Percentiles rank a stretch among this genome's conserved stretches.
Conservation (phyloP, 2,888 invertebrate species). For the Acleris cristana region DNA sequence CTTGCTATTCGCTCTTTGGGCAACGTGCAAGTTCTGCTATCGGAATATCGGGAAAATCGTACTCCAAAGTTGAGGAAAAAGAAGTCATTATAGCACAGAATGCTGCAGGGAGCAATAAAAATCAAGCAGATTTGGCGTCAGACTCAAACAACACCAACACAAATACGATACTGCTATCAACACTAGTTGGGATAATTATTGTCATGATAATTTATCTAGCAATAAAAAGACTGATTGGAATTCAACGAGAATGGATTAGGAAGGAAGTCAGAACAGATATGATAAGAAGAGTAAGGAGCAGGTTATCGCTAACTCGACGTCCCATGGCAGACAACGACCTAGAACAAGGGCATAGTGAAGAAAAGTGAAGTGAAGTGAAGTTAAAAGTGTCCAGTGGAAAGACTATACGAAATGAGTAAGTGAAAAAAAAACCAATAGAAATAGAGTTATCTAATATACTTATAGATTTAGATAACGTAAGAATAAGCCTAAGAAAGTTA, state of each 20-base stretch:
- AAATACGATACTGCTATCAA: neutral
- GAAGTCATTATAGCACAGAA: slow-evolving; percentile 1
- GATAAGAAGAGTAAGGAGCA: no score
- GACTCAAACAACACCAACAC: neutral
- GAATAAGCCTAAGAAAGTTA: slow-evolving; percentile 21
- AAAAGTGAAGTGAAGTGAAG: no score
- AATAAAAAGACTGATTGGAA: neutral
- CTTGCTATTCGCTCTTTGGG: neutral
- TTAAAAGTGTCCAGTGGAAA: no score
- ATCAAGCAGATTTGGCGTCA: neutral
- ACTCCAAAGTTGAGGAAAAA: neutral
- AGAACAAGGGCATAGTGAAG: no score
- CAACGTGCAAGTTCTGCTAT: neutral
- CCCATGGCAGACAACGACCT: no score
- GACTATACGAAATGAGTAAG: no score
- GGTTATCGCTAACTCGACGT: no score
- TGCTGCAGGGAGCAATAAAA: neutral
- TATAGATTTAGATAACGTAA: slow-evolving; percentile 15
- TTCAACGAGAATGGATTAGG: neutral
- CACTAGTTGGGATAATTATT: neutral
- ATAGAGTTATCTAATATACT: slow-evolving; percentile 13
- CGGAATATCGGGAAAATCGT: neutral
- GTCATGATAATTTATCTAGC: no score
- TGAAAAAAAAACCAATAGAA: slow-evolving; percentile 12
- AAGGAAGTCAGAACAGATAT: neutral